These are phyloP conservation scores for Monochamus alternatus DNA, from an alignment of 2,888 invertebrate species.

Conservation along the genomic window DNA sequence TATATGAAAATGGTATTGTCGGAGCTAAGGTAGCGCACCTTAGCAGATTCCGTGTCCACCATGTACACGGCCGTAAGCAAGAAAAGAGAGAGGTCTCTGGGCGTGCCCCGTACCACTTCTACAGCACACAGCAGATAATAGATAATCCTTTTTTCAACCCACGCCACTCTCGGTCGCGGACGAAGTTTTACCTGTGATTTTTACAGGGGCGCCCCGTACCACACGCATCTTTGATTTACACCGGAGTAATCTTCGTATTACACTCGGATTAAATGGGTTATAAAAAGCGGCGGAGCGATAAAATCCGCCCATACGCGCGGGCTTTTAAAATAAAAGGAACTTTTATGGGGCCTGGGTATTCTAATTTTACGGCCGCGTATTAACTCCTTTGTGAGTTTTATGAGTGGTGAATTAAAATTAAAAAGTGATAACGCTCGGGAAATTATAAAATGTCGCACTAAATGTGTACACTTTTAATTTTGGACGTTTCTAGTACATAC, in stretches of 20 bases:
- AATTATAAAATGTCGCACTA: too few species aligned
- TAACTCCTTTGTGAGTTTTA: slow-evolving; percentile 11
- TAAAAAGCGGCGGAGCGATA: slow-evolving; percentile 30
- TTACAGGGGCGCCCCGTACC: slow-evolving; percentile 37
- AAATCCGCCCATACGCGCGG: slow-evolving; percentile 14
- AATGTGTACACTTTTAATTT: not conserved
- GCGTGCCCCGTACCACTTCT: slow-evolving; percentile 59
- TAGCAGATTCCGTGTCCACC: slow-evolving; percentile 15
- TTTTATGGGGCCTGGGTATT: slow-evolving; percentile 33
- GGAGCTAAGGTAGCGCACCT: not conserved
- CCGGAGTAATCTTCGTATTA: slow-evolving; percentile 46
- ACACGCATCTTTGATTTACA: slow-evolving; percentile 47
- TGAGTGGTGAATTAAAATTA: not conserved
- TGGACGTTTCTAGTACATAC: too few species aligned
- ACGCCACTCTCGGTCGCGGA: slow-evolving; percentile 25
- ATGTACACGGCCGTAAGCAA: slow-evolving; percentile 13
- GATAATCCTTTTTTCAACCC: slow-evolving; percentile 58
- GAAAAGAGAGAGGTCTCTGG: slow-evolving; percentile 50
- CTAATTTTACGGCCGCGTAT: slow-evolving; percentile 3
- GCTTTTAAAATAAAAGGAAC: slow-evolving; percentile 29
- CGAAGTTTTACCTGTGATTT: slow-evolving; percentile 34
- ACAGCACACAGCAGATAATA: slow-evolving; percentile 62
- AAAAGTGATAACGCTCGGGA: not conserved
- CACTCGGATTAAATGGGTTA: slow-evolving; percentile 44
- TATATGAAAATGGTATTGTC: not conserved